phyloP scores from a whole-genome alignment of 1,140 invertebrate genomes.

The Zophobas atratus region DNA sequence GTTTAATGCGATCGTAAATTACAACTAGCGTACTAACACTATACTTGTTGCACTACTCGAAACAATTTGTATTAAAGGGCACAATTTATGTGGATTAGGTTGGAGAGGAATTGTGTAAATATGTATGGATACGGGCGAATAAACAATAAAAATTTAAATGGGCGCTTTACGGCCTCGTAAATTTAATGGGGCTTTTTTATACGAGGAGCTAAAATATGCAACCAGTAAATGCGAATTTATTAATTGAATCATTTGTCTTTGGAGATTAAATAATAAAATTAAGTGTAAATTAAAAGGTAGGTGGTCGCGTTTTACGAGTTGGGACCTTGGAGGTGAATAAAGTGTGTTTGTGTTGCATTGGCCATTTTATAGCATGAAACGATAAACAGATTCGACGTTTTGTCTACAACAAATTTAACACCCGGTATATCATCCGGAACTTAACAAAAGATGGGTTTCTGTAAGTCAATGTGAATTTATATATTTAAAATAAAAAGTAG shows the following conservation, averaged over 20 bases:
- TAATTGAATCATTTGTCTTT: not conserved
- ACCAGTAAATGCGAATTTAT: not conserved
- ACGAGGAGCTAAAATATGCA: slow-evolving; percentile 14
- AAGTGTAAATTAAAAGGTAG: not conserved
- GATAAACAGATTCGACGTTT: too few relatives aligned
- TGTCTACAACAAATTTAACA: too few relatives aligned
- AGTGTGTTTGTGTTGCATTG: too few relatives aligned
- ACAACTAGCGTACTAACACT: slow-evolving; percentile 42
- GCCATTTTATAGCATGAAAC: too few relatives aligned
- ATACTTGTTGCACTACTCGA: slow-evolving; percentile 41
- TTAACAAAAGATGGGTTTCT: too few relatives aligned
- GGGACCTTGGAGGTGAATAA: too few relatives aligned
- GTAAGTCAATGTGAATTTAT: too few relatives aligned
- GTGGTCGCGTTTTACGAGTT: not conserved
- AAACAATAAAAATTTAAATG: slow-evolving; percentile 50
- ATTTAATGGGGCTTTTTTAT: slow-evolving; percentile 26
- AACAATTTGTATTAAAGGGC: slow-evolving; percentile 41
- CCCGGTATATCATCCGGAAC: too few relatives aligned
- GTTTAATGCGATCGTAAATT: slow-evolving; percentile 51
- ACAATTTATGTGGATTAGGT: slow-evolving; percentile 28
- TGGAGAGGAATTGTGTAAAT: slow-evolving; percentile 41
- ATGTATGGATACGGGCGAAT: slow-evolving; percentile 44
- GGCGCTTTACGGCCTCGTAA: slow-evolving; percentile 41
- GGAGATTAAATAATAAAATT: not conserved
- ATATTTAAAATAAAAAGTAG: too few relatives aligned